Percentiles rank a stretch among this genome's conserved stretches.
Evolutionary conservation across 2,888 invertebrate genomes (phyloP).

Genomic region (Pecten maximus): DNA sequence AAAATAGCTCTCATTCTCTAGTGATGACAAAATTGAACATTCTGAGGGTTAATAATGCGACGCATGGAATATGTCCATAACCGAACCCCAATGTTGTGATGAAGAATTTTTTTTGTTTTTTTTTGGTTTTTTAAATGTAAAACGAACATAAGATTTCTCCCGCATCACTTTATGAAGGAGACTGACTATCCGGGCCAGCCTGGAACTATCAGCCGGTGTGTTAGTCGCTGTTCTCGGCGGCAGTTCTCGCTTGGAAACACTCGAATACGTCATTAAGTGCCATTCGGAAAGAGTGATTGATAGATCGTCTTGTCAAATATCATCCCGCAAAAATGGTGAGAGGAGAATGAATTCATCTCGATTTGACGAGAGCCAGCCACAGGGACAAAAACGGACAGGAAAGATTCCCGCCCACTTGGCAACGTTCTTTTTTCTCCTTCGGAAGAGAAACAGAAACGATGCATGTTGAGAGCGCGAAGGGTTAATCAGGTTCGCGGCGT

Average conservation of each 20-base stretch:
- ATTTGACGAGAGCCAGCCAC: slow-evolving; percentile 27
- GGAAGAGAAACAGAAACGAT: neutral
- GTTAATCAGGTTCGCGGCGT: neutral
- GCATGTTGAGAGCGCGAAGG: neutral
- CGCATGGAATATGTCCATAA: too few relatives aligned
- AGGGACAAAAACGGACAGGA: neutral
- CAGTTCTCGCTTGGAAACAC: slow-evolving; percentile 13
- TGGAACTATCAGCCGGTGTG: neutral
- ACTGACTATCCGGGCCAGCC: too few relatives aligned
- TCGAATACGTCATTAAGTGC: neutral
- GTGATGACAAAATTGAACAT: too few relatives aligned
- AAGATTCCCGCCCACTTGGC: neutral
- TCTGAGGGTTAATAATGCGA: too few relatives aligned
- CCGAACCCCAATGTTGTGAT: too few relatives aligned
- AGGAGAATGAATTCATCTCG: neutral
- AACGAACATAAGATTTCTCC: too few relatives aligned
- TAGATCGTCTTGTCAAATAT: neutral
- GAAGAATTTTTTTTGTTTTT: too few relatives aligned
- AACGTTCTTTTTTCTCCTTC: neutral
- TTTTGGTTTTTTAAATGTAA: too few relatives aligned
- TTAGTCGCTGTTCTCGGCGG: neutral
- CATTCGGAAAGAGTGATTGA: slow-evolving; percentile 3
- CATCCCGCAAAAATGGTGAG: neutral
- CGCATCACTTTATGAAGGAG: too few relatives aligned
- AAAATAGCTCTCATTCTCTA: too few relatives aligned